These are phyloP conservation scores for chimpanzee (Pan troglodytes) DNA, from an alignment of 2,113 vertebrate species.

Conservation along the genomic window NHGRI_mPanTro3-v2.1_pri NC_072398.2:193125501-193126000, in stretches of 20 bases:
- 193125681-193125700: not conserved
- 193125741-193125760: not conserved
- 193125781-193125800: not conserved
- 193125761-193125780: not conserved
- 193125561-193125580: constrained; percentile 25
- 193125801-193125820: not conserved
- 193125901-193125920: constrained; percentile 90
- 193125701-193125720: not conserved
- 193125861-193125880: constrained; percentile 94
- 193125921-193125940: constrained; percentile 93
- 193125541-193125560: not conserved
- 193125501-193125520: constrained; percentile 31
- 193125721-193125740: not conserved
- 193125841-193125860: constrained; percentile 90
- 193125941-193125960: constrained; percentile 89
- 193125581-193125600: constrained; percentile 9
- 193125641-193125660: not conserved
- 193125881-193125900: constrained; percentile 94
- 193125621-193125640: not conserved
- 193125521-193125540: not conserved
- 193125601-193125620: constrained; percentile 1
- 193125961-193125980: not conserved
- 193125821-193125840: constrained; percentile 86
- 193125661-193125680: not conserved
- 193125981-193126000: not conserved